Conservation (phyloP, 2,113 vertebrate genomes). For the Dinomys branickii region DNA sequence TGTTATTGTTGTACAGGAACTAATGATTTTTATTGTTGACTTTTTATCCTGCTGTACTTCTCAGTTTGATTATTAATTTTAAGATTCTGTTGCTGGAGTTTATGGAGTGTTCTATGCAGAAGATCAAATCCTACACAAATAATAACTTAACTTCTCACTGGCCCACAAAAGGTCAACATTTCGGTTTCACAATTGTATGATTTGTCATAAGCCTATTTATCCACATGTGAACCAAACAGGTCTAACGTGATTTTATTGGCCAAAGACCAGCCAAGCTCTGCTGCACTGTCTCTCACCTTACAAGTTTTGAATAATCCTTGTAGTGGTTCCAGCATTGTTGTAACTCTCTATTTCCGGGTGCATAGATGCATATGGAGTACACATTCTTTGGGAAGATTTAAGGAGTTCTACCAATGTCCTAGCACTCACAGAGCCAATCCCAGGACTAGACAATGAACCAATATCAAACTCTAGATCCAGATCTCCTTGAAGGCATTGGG, state of each 20-base stretch:
- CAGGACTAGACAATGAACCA: too few relatives aligned
- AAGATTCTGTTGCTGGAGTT: too few relatives aligned
- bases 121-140: too few relatives aligned
- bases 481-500: background rate
- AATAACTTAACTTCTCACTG: background rate
- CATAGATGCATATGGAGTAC: background rate
- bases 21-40: too few relatives aligned
- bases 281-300: constrained; percentile 38
- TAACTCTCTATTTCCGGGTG: background rate
- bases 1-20: too few relatives aligned
- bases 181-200: constrained; percentile 57
- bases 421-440: background rate
- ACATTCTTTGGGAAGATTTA: background rate
- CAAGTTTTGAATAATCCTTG: constrained; percentile 54
- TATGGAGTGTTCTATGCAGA: too few relatives aligned
- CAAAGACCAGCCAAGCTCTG: constrained; percentile 26
- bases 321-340: constrained; percentile 50
- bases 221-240: constrained; percentile 69
- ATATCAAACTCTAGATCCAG: too few relatives aligned
- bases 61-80: too few relatives aligned
- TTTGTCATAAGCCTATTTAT: constrained; percentile 54
- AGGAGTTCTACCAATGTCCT: background rate
- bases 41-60: too few relatives aligned
- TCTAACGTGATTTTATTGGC: constrained; percentile 73
- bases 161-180: constrained; percentile 64